A percentile compares a stretch with the other conserved stretches of the same genome.
Evolutionary conservation across 2,113 vertebrate species (phyloP).

Genomic region (Salminus brasiliensis): DNA sequence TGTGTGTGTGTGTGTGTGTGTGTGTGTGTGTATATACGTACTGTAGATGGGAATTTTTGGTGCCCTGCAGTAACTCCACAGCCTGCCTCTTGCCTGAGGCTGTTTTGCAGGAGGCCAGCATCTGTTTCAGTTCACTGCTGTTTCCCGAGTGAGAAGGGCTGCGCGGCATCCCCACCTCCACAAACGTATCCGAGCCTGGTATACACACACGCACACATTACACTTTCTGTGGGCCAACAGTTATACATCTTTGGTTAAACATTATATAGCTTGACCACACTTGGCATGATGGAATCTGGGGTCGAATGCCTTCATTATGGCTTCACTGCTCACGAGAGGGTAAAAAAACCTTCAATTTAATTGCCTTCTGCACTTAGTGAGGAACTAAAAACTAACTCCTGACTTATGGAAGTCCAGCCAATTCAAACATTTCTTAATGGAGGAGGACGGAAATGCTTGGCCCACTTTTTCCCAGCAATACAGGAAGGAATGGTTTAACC

Average conservation of each 20-base stretch:
- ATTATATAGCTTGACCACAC: constrained; percentile 24
- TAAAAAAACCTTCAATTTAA: constrained; percentile 30
- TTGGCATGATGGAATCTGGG: constrained; percentile 31
- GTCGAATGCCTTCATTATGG: constrained; percentile 16
- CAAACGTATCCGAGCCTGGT: constrained; percentile 93
- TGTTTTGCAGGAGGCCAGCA: constrained; percentile 89
- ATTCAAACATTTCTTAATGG: constrained; percentile 41
- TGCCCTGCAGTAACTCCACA: constrained; percentile 91
- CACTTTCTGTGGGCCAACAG: constrained; percentile 17
- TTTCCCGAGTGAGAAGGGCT: constrained; percentile 96
- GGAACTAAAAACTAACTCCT: constrained; percentile 32
- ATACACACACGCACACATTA: constrained; percentile 24
- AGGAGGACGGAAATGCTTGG: constrained; percentile 25
- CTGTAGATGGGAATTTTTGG: constrained; percentile 96
- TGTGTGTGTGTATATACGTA: constrained; percentile 76
- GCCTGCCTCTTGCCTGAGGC: constrained; percentile 91
- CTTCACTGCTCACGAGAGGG: constrained; percentile 23
- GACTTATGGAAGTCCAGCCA: constrained; percentile 39
- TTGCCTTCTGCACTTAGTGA: constrained; percentile 28
- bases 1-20: too few relatives aligned
- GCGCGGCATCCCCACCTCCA: constrained; percentile 98
- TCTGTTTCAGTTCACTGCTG: constrained; percentile 93
- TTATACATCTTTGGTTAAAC: constrained; percentile 18
- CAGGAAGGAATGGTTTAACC: constrained; percentile 26
- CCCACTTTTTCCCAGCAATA: constrained; percentile 23